A percentile compares a stretch with the other conserved stretches of the same genome.
These are phyloP conservation scores for Ferrisia virgata DNA, from an alignment of 2,888 invertebrate genomes.

Conservation along the genomic window DNA sequence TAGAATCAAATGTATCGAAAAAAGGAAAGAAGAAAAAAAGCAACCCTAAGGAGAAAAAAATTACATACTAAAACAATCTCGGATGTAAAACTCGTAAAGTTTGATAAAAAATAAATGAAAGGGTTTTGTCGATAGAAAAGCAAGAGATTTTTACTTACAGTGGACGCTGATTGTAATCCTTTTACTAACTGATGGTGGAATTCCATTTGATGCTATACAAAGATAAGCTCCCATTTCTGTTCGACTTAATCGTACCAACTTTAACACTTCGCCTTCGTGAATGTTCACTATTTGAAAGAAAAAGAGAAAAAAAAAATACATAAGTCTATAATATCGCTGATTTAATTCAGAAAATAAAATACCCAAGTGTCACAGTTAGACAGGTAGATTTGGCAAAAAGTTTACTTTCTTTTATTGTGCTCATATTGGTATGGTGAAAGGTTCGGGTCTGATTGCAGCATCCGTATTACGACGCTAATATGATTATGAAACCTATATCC, in stretches of 20 bases:
- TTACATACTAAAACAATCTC: neutral
- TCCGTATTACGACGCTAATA: conserved; percentile 6
- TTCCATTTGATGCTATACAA: conserved; percentile 84
- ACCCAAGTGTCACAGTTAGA: neutral
- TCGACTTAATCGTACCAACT: conserved; percentile 74
- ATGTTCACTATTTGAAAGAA: conserved; percentile 55
- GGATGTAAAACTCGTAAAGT: neutral
- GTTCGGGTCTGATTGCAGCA: neutral
- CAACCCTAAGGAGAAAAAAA: neutral
- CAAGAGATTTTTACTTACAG: conserved; percentile 65
- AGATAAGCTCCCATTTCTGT: conserved; percentile 88
- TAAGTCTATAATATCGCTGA: neutral
- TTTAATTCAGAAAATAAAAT: neutral
- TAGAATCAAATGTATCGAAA: neutral
- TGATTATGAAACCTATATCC: neutral
- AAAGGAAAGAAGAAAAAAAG: neutral
- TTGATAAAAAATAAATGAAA: neutral
- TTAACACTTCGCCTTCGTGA: conserved; percentile 72
- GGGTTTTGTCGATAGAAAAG: neutral
- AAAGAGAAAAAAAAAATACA: neutral
- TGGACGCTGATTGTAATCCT: conserved; percentile 83
- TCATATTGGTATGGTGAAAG: neutral
- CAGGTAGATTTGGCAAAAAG: neutral
- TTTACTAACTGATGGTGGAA: conserved; percentile 85
- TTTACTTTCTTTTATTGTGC: neutral